phyloP scores from a whole-genome alignment of 2,797 vertebrate genomes.

The Muscicapa striata region DNA sequence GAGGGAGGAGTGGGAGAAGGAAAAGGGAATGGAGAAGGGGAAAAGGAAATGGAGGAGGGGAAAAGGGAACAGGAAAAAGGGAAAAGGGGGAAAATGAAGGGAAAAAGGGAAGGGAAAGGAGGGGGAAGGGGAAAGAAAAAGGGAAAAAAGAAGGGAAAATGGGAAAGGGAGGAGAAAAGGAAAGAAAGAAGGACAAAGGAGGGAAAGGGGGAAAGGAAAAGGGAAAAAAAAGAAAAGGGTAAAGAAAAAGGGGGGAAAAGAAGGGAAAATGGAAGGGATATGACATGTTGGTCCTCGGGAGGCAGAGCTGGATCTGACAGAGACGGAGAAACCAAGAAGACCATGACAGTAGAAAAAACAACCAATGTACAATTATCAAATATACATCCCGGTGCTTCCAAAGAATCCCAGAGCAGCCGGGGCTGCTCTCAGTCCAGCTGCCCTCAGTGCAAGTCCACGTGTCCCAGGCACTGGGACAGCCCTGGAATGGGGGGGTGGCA shows the following conservation, averaged over 20 bases:
- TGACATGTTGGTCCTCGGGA: accelerated
- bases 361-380: slow-evolving; percentile 58
- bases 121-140: no score
- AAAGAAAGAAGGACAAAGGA: accelerated
- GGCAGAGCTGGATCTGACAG: accelerated
- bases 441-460: slow-evolving; percentile 43
- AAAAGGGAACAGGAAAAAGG: background rate
- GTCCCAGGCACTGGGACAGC: background rate
- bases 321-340: background rate
- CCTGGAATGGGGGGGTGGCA: background rate
- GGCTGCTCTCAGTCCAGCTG: background rate
- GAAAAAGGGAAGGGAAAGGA: no score
- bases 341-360: background rate
- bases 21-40: background rate
- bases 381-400: slow-evolving; percentile 56
- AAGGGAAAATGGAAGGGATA: background rate
- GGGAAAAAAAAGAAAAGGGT: no score
- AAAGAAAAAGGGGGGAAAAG: no score
- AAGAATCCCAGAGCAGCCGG: background rate
- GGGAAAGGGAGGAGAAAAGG: no score
- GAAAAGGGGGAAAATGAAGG: no score
- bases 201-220: accelerated
- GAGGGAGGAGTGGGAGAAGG: background rate
- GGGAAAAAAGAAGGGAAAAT: no score
- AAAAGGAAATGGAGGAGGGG: no score